These are phyloP conservation scores for Protobothrops mucrosquamatus DNA, from an alignment of 2,113 vertebrate genomes.

Conservation along the genomic window DNA sequence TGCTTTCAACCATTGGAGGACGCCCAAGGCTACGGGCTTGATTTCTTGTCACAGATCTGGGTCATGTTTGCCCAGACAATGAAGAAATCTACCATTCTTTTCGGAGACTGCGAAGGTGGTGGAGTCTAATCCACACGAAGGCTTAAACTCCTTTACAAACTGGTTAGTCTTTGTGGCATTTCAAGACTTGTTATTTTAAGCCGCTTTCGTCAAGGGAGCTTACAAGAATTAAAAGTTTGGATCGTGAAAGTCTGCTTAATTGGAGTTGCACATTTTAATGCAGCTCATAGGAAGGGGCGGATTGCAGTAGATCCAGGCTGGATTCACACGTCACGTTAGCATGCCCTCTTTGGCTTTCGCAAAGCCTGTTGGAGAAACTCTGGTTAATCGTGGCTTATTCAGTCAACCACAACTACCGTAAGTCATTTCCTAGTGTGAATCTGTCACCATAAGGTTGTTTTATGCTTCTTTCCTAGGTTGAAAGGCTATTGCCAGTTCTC, in stretches of 20 bases:
- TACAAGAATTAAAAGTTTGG: background rate
- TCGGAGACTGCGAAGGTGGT: background rate
- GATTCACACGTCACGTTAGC: background rate
- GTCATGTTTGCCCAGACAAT: background rate
- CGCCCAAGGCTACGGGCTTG: background rate
- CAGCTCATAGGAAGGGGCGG: background rate
- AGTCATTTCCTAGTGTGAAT: background rate
- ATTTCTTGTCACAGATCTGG: background rate
- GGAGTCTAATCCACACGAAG: background rate
- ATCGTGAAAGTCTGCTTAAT: background rate
- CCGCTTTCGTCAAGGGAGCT: background rate
- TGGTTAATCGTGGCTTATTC: background rate
- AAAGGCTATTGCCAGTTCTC: background rate
- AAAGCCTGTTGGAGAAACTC: background rate
- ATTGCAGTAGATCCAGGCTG: background rate
- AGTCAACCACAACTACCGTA: background rate
- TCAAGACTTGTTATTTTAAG: background rate
- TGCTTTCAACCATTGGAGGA: background rate
- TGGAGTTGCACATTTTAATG: background rate
- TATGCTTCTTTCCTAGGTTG: background rate
- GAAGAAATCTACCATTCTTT: background rate
- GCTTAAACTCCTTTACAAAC: background rate
- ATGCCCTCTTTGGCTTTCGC: background rate
- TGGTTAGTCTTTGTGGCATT: background rate
- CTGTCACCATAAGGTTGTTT: background rate